Percentiles rank a stretch among this genome's conserved stretches.
Evolutionary conservation across 2,797 vertebrate species (phyloP).

Genomic region (Sardinella longiceps): DNA sequence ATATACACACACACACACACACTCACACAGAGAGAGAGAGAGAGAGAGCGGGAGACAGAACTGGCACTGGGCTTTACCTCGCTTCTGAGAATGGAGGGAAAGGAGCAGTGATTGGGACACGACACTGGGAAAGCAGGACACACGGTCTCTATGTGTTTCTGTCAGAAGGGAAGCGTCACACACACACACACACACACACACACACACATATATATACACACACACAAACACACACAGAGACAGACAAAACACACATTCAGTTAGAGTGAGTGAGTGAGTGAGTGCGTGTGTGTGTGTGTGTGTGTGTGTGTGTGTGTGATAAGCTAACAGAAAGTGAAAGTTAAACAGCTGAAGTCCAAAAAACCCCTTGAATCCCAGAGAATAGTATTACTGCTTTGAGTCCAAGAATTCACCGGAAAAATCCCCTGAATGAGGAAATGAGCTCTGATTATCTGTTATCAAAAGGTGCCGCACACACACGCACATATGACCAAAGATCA

Average conservation of each 20-base stretch:
- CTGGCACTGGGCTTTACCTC: conserved; percentile 79
- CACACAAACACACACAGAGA: background rate
- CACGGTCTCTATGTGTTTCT: conserved; percentile 96
- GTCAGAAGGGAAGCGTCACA: conserved; percentile 44
- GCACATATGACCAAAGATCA: background rate
- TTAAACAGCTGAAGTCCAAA: background rate
- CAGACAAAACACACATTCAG: background rate
- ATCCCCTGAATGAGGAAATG: background rate
- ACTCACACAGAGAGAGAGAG: background rate
- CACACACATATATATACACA: background rate
- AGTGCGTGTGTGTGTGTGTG: background rate
- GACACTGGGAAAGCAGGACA: conserved; percentile 92
- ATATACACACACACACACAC: background rate
- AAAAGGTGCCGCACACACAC: background rate
- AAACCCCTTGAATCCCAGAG: conserved; percentile 8
- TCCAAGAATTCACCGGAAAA: background rate
- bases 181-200: background rate
- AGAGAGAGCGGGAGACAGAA: background rate
- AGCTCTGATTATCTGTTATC: background rate
- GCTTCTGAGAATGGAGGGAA: conserved; percentile 87
- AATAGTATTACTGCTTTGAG: background rate
- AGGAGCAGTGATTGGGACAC: conserved; percentile 95
- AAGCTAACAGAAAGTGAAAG: conserved; percentile 1
- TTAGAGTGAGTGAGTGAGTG: background rate
- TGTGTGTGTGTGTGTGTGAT: conserved; percentile 4